These are phyloP conservation scores for Drosophila sucinea DNA, from an alignment of 1,140 invertebrate species.

Conservation along the genomic window DNA sequence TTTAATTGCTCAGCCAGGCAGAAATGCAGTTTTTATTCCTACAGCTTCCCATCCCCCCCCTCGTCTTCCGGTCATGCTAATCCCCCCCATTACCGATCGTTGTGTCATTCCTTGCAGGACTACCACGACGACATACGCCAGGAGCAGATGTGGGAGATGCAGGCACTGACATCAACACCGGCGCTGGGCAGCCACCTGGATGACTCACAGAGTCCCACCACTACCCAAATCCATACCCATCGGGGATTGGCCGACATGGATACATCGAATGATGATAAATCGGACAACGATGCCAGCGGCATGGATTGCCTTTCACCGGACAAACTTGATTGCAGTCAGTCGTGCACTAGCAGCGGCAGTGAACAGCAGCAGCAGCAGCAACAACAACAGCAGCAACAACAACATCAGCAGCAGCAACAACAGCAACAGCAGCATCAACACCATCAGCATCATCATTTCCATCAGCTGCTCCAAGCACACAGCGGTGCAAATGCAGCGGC, in stretches of 20 bases:
- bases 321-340: conserved; percentile 69
- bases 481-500: conserved; percentile 52
- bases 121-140: conserved; percentile 94
- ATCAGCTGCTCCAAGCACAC: conserved; percentile 68
- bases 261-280: conserved; percentile 80
- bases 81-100: conserved; percentile 8
- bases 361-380: conserved; percentile 44
- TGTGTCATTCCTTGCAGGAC: conserved; percentile 84
- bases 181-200: conserved; percentile 67
- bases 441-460: conserved; percentile 62
- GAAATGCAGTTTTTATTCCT: conserved; percentile 8
- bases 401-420: conserved; percentile 47
- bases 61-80: conserved; percentile 22
- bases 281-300: conserved; percentile 71
- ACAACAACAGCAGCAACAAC: conserved; percentile 46
- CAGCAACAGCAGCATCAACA: conserved; percentile 37
- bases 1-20: conserved; percentile 61
- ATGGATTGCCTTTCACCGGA: conserved; percentile 78
- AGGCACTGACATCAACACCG: conserved; percentile 86
- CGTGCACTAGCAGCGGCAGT: conserved; percentile 54
- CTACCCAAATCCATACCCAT: conserved; percentile 27
- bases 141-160: conserved; percentile 94
- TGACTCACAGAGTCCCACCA: conserved; percentile 76
- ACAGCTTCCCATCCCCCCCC: neutral
- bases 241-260: conserved; percentile 79